Evolutionary conservation across 2,797 vertebrate genomes (phyloP), one percentile per base, ranked within the genome.

Genomic region (Adelosebastes latens): DNA sequence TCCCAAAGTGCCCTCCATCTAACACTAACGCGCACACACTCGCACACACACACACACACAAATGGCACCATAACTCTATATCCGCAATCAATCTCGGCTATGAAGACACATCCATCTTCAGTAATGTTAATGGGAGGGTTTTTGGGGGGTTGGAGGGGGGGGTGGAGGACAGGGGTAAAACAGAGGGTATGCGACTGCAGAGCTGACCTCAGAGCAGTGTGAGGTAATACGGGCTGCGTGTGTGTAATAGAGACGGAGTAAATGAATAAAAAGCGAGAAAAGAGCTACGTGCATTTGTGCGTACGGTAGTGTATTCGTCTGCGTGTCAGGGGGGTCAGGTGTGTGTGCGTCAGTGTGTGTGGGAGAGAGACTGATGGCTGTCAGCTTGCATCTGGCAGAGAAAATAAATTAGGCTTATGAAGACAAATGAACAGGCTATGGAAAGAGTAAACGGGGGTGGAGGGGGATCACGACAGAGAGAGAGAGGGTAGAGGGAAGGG

Each of bases 31-130:
- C 87, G 81, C 81, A 75, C 72, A 71, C 60, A 80, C 87, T 80
- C 88, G 20, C 75, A 72, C 60, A 62, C 59, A 53, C 83, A 82
- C 86, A 77, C 73, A 81, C 81, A 87, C 83, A 90, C 87, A 92
- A 85, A 94, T 96, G 97, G 96, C 96, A 96, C 97, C 97, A 97
- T 97, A 98, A 97, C 97, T 97, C 97, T 94, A 98, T 98, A 98
- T 98, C 97, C 97, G 97, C 98, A 97, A 99, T 99, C 98, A 98
- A 98, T 99, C 98, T 97, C 95, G 95, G 96, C 97, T 97, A 98
- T 98, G 98, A 98, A 97, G 97, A 98, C 97, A 96, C 97, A 98
- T 99, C 97, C 97, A 98, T 99, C 97, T 99, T 98, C 97, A 96
- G 96, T 97, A 97, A 98, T 97, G 97, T 97, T 97, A 97, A 97